Evolutionary conservation across 2,888 invertebrate species (phyloP).

Genomic region (Sinhomidia bicolor): DNA sequence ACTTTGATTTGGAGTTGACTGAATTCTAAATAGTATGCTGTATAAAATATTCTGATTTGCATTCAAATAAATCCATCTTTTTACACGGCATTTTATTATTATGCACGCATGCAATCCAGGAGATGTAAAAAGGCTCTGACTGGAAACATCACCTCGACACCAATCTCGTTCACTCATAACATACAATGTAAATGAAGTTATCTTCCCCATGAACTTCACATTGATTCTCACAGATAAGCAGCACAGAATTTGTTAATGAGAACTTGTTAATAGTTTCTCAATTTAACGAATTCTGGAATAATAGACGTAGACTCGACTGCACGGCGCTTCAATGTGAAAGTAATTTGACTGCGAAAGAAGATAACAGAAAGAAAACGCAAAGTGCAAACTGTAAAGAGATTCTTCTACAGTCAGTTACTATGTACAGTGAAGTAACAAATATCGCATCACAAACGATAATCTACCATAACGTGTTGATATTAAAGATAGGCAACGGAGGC

Average conservation of each 20-base stretch:
- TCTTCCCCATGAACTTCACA: slow-evolving; percentile 42
- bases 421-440: neutral
- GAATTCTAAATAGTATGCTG: neutral
- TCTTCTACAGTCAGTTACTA: too few species aligned
- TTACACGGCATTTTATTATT: neutral
- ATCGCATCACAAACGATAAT: too few species aligned
- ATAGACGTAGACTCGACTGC: neutral
- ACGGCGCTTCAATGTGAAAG: too few species aligned
- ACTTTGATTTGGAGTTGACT: neutral
- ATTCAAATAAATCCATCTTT: neutral
- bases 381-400: too few species aligned
- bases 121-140: neutral
- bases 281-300: slow-evolving; percentile 27
- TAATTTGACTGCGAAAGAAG: slow-evolving; percentile 10
- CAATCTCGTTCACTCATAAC: neutral
- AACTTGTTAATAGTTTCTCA: slow-evolving; percentile 30
- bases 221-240: slow-evolving; percentile 27
- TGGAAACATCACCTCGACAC: neutral
- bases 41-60: neutral
- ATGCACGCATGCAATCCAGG: neutral
- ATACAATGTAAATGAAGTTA: slow-evolving; percentile 39
- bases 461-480: too few species aligned
- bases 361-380: neutral
- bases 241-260: neutral
- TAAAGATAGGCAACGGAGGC: too few species aligned